A percentile compares a stretch with the other conserved stretches of the same genome.
phyloP scores from a whole-genome alignment of 2,888 invertebrate species.

The Melanophora roralis region DNA sequence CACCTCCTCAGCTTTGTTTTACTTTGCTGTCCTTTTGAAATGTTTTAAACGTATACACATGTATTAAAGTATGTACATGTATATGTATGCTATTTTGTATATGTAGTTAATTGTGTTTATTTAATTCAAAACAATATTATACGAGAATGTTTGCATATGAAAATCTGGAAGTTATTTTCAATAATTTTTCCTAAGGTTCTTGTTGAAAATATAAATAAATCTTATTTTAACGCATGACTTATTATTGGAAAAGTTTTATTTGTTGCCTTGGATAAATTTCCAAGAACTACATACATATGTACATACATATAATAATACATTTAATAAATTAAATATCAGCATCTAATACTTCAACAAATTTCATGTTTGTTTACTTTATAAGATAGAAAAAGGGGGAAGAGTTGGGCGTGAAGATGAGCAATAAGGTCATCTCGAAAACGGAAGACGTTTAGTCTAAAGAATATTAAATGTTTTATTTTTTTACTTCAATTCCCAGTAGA shows the following conservation, averaged over 20 bases:
- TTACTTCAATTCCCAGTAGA: no score
- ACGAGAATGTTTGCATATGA: no score
- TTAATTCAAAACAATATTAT: conserved; percentile 15
- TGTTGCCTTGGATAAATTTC: conserved; percentile 30
- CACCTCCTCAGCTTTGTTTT: background rate
- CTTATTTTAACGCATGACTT: conserved; percentile 59
- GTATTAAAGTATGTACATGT: no score
- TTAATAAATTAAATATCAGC: conserved; percentile 39
- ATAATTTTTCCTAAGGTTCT: conserved; percentile 38
- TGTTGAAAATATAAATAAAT: conserved; percentile 55
- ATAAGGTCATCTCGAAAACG: no score
- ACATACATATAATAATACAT: conserved; percentile 41
- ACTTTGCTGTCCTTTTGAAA: background rate
- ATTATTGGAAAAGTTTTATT: background rate
- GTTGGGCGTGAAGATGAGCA: no score
- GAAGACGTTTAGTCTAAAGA: no score
- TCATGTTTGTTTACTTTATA: background rate
- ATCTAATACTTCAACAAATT: conserved; percentile 39
- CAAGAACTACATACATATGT: conserved; percentile 36
- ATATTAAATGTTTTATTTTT: no score
- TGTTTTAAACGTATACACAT: no score
- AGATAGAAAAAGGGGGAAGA: no score
- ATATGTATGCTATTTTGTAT: background rate
- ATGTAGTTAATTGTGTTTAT: background rate
- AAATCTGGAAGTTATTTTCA: conserved; percentile 36